Percentiles rank a stretch among this genome's conserved stretches.
phyloP scores from a whole-genome alignment of 1,140 invertebrate species.

The Chironomus striatipennis region DNA sequence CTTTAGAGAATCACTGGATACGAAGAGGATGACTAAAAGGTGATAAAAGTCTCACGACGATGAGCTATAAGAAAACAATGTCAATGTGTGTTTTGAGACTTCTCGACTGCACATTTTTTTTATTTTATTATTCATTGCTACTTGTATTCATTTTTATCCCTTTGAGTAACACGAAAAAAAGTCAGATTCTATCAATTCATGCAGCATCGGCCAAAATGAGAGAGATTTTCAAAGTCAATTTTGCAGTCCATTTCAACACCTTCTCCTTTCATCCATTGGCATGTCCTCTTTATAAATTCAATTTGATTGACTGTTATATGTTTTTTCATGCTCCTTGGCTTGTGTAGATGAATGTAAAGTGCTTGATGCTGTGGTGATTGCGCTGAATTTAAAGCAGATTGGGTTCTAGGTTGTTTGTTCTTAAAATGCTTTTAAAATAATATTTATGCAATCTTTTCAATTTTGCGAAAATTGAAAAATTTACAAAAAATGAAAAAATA shows the following conservation, averaged over 20 bases:
- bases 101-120: not conserved
- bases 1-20: too few relatives aligned
- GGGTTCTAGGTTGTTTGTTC: too few relatives aligned
- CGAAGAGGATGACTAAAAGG: not conserved
- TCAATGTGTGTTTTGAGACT: not conserved
- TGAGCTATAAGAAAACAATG: not conserved
- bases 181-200: not conserved
- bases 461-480: too few relatives aligned
- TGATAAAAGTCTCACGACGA: slow-evolving; percentile 17
- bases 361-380: too few relatives aligned
- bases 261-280: not conserved
- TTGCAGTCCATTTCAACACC: slow-evolving; percentile 13
- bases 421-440: too few relatives aligned
- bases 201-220: not conserved
- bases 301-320: slow-evolving; percentile 20
- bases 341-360: too few relatives aligned
- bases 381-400: too few relatives aligned
- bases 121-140: slow-evolving; percentile 15
- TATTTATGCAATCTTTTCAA: too few relatives aligned
- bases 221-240: not conserved
- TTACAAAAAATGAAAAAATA: too few relatives aligned
- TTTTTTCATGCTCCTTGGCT: not conserved
- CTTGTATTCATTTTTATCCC: not conserved
- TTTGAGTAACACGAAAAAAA: not conserved
- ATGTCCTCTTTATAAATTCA: not conserved